These are phyloP conservation scores for Drosophila villosipedis DNA, from an alignment of 2,888 invertebrate genomes.

Conservation along the genomic window DNA sequence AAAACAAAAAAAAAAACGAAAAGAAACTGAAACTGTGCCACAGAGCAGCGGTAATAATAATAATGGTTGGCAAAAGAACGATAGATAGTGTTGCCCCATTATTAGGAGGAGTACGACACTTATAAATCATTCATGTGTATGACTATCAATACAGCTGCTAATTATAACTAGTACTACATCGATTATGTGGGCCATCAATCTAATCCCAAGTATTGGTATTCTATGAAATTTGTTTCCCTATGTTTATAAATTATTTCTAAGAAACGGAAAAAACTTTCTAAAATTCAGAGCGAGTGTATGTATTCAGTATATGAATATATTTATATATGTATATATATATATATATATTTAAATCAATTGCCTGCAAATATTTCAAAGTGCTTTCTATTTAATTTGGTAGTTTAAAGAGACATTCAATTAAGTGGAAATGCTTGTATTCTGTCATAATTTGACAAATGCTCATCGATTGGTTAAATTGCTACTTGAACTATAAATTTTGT, in stretches of 20 bases:
- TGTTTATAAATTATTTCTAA: not conserved
- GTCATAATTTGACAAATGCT: constrained; percentile 17
- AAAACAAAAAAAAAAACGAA: not conserved
- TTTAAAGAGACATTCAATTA: not conserved
- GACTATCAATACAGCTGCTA: not conserved
- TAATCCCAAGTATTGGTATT: not conserved
- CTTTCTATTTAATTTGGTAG: constrained; percentile 1
- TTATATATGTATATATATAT: not conserved
- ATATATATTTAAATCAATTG: not conserved
- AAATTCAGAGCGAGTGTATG: too few species aligned
- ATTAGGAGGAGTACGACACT: constrained; percentile 4
- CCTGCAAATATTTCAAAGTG: not conserved
- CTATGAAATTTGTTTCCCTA: not conserved
- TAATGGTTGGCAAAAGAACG: constrained; percentile 3
- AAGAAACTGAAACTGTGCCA: constrained; percentile 10
- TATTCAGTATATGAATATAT: too few species aligned
- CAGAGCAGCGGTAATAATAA: not conserved
- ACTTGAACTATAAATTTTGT: constrained; percentile 12
- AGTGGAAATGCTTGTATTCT: constrained; percentile 11
- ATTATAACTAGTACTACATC: not conserved
- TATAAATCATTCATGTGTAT: constrained; percentile 6
- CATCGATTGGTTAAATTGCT: constrained; percentile 8
- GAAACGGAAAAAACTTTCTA: not conserved
- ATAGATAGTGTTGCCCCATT: not conserved
- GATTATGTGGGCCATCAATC: not conserved